phyloP scores from a whole-genome alignment of 2,888 invertebrate genomes.

The Ernsta delagoae region DNA sequence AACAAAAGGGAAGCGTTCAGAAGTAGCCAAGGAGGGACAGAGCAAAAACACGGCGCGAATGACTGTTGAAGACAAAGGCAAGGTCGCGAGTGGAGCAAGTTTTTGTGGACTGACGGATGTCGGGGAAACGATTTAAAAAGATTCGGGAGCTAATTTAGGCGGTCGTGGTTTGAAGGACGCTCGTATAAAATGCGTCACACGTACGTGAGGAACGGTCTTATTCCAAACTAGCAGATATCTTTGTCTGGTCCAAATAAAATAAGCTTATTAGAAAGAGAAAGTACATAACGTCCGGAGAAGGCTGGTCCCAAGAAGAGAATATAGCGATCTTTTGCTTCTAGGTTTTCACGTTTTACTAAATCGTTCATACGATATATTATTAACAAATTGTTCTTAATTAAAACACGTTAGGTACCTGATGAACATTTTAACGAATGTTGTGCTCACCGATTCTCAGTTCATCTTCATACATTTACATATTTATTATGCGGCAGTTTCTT shows the following conservation, averaged over 20 bases:
- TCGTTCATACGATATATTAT: background rate
- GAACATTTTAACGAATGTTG: slow-evolving; percentile 26
- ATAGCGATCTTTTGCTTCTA: slow-evolving; percentile 2
- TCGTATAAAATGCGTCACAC: slow-evolving; percentile 16
- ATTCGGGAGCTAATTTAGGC: slow-evolving; percentile 21
- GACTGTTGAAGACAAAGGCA: slow-evolving; percentile 43
- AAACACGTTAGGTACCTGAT: slow-evolving; percentile 10
- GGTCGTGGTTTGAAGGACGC: slow-evolving; percentile 30
- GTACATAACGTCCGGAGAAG: background rate
- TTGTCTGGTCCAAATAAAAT: slow-evolving; percentile 17
- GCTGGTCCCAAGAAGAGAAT: background rate
- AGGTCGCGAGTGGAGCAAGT: slow-evolving; percentile 39
- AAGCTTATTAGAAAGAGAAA: slow-evolving; percentile 20
- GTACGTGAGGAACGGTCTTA: slow-evolving; percentile 2
- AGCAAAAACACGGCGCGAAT: slow-evolving; percentile 40
- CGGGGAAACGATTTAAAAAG: slow-evolving; percentile 31
- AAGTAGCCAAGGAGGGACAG: background rate
- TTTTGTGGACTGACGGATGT: slow-evolving; percentile 35
- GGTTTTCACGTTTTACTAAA: slow-evolving; percentile 7
- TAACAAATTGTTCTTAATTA: slow-evolving; percentile 20
- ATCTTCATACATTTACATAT: slow-evolving; percentile 18
- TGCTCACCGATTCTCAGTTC: slow-evolving; percentile 7
- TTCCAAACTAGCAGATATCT: background rate
- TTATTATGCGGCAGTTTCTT: slow-evolving; percentile 25
- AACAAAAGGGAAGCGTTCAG: slow-evolving; percentile 14